Evolutionary conservation across 2,113 vertebrate genomes (phyloP).

Genomic region (Chinchilla lanigera): DNA sequence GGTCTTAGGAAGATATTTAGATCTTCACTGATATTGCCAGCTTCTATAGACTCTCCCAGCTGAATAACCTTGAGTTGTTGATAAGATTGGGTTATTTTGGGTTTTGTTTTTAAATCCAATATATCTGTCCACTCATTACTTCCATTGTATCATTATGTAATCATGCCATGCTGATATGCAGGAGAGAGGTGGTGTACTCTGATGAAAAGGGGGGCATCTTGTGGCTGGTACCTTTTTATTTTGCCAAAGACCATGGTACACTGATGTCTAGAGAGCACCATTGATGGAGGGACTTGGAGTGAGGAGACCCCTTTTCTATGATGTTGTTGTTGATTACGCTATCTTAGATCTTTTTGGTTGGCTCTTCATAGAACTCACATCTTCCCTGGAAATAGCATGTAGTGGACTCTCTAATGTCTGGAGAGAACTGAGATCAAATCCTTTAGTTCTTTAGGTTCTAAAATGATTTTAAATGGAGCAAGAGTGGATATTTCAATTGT

Average conservation of each 20-base stretch:
- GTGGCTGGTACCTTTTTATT: not conserved
- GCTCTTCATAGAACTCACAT: not conserved
- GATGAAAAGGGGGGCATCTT: not conserved
- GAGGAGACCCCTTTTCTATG: not conserved
- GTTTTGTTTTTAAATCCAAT: conserved; percentile 13
- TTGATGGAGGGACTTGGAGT: not conserved
- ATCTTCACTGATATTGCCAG: not conserved
- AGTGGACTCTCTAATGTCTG: not conserved
- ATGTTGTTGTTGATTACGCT: not conserved
- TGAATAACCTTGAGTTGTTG: not conserved
- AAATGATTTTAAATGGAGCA: not conserved
- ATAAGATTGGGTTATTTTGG: conserved; percentile 33
- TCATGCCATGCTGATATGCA: conserved; percentile 11
- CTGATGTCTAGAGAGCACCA: not conserved
- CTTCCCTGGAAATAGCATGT: not conserved
- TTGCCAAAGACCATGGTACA: not conserved
- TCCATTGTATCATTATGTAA: not conserved
- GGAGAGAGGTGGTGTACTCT: not conserved
- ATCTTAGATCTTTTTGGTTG: not conserved
- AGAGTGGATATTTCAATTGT: not conserved
- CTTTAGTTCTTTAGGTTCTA: not conserved
- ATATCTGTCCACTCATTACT: not conserved
- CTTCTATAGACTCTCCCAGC: not conserved
- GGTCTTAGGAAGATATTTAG: not conserved
- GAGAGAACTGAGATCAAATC: not conserved